Conservation (phyloP, 1,140 invertebrate genomes). For the Sinonovacula constricta region DNA sequence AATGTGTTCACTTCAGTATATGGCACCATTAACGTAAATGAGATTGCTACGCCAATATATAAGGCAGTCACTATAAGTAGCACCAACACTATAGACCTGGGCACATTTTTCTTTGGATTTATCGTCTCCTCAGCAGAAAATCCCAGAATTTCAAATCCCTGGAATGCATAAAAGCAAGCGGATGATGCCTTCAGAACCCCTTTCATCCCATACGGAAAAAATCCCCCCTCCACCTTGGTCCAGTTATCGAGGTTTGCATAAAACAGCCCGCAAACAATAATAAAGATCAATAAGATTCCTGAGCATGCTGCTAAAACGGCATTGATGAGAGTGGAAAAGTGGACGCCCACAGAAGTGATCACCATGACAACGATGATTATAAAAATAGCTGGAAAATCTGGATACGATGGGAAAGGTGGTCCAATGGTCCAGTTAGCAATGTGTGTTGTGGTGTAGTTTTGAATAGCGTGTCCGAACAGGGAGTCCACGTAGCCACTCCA, state of each 20-base stretch:
- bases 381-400: constrained; percentile 57
- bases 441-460: constrained; percentile 71
- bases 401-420: constrained; percentile 49
- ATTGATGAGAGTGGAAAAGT: constrained; percentile 61
- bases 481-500: constrained; percentile 75
- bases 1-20: constrained; percentile 82
- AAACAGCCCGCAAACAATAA: constrained; percentile 82
- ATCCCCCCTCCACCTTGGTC: constrained; percentile 64
- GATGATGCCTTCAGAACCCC: constrained; percentile 67
- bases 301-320: constrained; percentile 58
- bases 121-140: constrained; percentile 93
- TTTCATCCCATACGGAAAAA: constrained; percentile 66
- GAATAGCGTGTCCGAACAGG: constrained; percentile 65
- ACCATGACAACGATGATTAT: constrained; percentile 62
- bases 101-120: constrained; percentile 67
- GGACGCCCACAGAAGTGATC: constrained; percentile 59
- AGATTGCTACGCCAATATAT: constrained; percentile 65
- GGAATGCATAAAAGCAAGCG: constrained; percentile 72
- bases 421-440: constrained; percentile 50
- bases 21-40: constrained; percentile 63
- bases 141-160: constrained; percentile 84
- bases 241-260: constrained; percentile 58
- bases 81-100: constrained; percentile 64
- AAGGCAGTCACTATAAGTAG: constrained; percentile 68
- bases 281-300: constrained; percentile 62